phyloP scores from a whole-genome alignment of 2,113 vertebrate species.

The Rhea americana region DNA sequence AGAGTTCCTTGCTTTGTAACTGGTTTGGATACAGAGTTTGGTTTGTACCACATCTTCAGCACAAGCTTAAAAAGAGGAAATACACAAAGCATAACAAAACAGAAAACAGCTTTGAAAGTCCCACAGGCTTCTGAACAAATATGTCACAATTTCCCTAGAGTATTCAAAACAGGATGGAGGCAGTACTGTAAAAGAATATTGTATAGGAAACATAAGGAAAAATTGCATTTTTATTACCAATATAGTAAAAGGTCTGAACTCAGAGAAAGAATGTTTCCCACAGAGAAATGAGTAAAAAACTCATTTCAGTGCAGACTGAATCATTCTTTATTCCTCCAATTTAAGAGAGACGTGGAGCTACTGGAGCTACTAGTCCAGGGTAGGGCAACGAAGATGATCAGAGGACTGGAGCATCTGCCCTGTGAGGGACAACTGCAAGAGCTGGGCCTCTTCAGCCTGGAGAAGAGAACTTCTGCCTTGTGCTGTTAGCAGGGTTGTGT shows the following conservation, averaged over 20 bases:
- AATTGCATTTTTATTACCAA: conserved; percentile 19
- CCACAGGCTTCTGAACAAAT: conserved; percentile 24
- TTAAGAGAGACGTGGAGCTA: not conserved
- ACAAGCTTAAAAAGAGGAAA: conserved; percentile 12
- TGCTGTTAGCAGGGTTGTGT: too few relatives aligned
- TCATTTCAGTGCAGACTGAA: not conserved
- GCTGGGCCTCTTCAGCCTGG: too few relatives aligned
- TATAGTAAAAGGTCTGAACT: not conserved
- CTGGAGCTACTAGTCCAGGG: too few relatives aligned
- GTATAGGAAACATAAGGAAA: not conserved
- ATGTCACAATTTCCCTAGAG: conserved; percentile 10
- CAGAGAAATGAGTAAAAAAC: not conserved
- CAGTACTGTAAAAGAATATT: not conserved
- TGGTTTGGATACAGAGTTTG: not conserved
- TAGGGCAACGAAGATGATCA: too few relatives aligned
- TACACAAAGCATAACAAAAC: conserved; percentile 10
- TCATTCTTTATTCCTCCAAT: not conserved
- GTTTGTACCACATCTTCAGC: not conserved
- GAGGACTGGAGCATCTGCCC: too few relatives aligned
- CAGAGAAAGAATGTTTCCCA: not conserved
- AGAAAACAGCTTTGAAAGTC: conserved; percentile 25
- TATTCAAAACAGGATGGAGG: not conserved
- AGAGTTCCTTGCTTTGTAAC: not conserved
- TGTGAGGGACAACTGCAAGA: too few relatives aligned
- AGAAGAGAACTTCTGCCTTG: too few relatives aligned